Evolutionary conservation across 2,888 invertebrate genomes (phyloP), one percentile per base, ranked within the genome.

Genomic region (Mesorhabditis spiculigera): DNA sequence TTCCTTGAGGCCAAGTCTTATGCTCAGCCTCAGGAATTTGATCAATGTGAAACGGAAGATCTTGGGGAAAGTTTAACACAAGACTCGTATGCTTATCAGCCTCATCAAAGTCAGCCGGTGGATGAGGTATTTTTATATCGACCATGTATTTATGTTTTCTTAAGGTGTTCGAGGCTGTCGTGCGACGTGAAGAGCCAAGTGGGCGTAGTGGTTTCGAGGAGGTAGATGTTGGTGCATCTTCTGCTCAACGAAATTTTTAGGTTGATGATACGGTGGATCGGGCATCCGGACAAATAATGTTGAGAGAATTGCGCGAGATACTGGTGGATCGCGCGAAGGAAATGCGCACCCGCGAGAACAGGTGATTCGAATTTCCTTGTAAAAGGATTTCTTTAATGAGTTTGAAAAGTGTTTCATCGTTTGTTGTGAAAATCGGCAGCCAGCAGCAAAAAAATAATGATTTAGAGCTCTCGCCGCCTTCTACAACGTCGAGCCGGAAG

Each of bases 381-480:
- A 28, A 28, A 28, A 28, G 28, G 28, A 28, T 28, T 28, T 28
- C 28, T 28, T 28, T 28, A 28, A 28, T 28, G 28, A 28, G 28
- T 28, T 28, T 28, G 28, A 3, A 28, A 28, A 28, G 28, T 28
- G 28, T 28, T 28, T 28, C 28, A 28, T 28, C 28, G 28, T 28
- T 28, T 28, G 28, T 28, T 28, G 28, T 28, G 28, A 28, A 28
- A 28, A 28, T 28, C 28, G 28, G 28, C 28, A 28, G 28, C 28
- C 28, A 28, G 28, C 28, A 28, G 28, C 28, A 28, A 28, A 28
- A 28, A 13, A 50, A 13, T 50, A 50, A 50, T n/a, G 8, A 13
- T 50, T 50, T 50, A 50, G 58, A 50, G 58, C 58, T 50, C 58
- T 50, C n/a, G 58, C 58, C 58, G 58, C 58, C n/a, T 50, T 50